These are phyloP conservation scores for Ophion ellenae DNA, from an alignment of 2,888 invertebrate species.

Conservation along the genomic window DNA sequence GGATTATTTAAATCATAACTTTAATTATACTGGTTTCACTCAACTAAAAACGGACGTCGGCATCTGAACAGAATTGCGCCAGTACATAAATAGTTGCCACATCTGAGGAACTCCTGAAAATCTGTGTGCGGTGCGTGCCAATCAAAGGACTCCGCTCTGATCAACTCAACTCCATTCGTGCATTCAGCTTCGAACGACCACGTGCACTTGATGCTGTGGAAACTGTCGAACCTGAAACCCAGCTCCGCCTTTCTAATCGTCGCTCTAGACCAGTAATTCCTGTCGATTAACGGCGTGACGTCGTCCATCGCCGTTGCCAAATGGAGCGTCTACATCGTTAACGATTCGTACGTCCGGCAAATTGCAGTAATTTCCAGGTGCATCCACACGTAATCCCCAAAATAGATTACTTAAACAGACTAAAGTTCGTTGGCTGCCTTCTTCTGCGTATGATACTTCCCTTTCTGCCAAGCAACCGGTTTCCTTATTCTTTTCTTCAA, in stretches of 20 bases:
- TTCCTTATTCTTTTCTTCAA: not conserved
- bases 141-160: not conserved
- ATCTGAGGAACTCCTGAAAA: not conserved
- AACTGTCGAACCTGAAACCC: slow-evolving; percentile 7
- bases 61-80: not conserved
- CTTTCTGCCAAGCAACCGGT: not conserved
- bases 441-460: not conserved
- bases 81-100: not conserved
- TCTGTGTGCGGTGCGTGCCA: not conserved
- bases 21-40: not conserved
- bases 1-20: not conserved
- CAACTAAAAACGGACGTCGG: not conserved
- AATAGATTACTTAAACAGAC: not conserved
- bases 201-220: not conserved
- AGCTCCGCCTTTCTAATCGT: slow-evolving; percentile 1
- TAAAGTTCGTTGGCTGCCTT: not conserved
- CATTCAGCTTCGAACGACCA: not conserved
- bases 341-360: slow-evolving; percentile 8
- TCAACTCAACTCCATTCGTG: not conserved
- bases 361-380: not conserved
- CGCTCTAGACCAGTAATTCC: slow-evolving; percentile 5
- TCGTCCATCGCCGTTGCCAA: slow-evolving; percentile 7
- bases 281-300: slow-evolving; percentile 26
- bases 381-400: not conserved
- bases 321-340: slow-evolving; percentile 9